These are phyloP conservation scores for Phaenicophaeus curvirostris DNA, from an alignment of 2,797 vertebrate genomes.

Conservation along the genomic window DNA sequence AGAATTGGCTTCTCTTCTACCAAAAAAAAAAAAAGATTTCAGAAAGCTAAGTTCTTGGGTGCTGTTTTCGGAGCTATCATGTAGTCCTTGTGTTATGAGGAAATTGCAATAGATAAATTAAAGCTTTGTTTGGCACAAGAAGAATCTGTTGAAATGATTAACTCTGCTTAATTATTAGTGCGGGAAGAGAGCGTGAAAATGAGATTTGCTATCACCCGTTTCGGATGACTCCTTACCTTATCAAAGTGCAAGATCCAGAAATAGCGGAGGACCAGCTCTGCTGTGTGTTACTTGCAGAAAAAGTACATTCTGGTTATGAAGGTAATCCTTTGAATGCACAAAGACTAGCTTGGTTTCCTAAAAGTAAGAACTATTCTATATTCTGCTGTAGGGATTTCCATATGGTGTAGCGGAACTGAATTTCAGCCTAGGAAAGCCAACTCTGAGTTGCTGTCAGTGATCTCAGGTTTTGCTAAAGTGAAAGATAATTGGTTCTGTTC, in stretches of 20 bases:
- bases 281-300: conserved; percentile 94
- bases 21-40: neutral
- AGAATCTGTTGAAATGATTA: neutral
- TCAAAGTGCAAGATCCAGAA: conserved; percentile 85
- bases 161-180: conserved; percentile 74
- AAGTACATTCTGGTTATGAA: conserved; percentile 96
- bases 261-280: conserved; percentile 88
- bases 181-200: conserved; percentile 81
- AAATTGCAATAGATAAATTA: neutral
- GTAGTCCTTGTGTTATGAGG: neutral
- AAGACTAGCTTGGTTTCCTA: neutral
- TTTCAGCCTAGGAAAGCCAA: neutral
- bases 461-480: neutral
- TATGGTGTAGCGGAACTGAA: neutral
- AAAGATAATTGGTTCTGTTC: neutral
- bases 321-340: conserved; percentile 74
- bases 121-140: neutral
- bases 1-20: neutral
- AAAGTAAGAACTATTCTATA: neutral
- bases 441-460: neutral
- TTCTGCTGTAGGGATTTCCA: neutral
- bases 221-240: conserved; percentile 94
- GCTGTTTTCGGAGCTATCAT: neutral
- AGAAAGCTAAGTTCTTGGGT: neutral
- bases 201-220: conserved; percentile 89